Percentiles rank a stretch among this genome's conserved stretches.
These are phyloP conservation scores for Diabrotica balteata DNA, from an alignment of 2,888 invertebrate genomes.

Conservation along the genomic window DNA sequence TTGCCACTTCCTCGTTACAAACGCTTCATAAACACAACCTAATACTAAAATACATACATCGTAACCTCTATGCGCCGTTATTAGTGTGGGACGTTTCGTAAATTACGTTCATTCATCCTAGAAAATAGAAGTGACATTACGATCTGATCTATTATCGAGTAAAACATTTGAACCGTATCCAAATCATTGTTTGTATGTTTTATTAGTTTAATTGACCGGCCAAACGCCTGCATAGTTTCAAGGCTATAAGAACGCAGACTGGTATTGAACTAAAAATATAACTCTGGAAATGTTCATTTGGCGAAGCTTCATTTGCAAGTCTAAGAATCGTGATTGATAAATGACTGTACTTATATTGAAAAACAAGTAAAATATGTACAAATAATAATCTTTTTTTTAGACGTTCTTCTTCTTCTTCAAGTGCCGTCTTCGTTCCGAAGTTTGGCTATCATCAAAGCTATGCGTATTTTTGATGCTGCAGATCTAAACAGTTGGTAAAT, in stretches of 20 bases:
- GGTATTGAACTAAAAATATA: conserved; percentile 7
- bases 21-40: background rate
- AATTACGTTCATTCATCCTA: conserved; percentile 9
- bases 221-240: conserved; percentile 7
- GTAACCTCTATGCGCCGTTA: background rate
- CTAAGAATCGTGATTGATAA: too few relatives aligned
- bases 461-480: too few relatives aligned
- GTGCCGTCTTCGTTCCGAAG: too few relatives aligned
- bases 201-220: conserved; percentile 4
- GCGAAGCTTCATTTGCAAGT: too few relatives aligned
- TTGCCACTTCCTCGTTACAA: too few relatives aligned
- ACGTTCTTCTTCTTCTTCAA: too few relatives aligned
- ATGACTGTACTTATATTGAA: too few relatives aligned
- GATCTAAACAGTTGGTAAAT: too few relatives aligned
- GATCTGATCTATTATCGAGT: conserved; percentile 2
- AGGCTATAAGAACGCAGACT: background rate
- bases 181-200: conserved; percentile 10
- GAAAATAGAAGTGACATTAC: conserved; percentile 13
- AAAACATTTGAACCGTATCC: conserved; percentile 5
- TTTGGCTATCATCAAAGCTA: too few relatives aligned
- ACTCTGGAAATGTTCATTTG: background rate
- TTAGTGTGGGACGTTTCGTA: conserved; percentile 8
- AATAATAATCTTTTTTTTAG: too few relatives aligned
- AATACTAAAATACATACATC: background rate
- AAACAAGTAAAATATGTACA: too few relatives aligned